These are phyloP conservation scores for Eunapius fragilis DNA, from an alignment of 37 sponge, comb jelly and placozoan genomes.

Conservation along the genomic window DNA sequence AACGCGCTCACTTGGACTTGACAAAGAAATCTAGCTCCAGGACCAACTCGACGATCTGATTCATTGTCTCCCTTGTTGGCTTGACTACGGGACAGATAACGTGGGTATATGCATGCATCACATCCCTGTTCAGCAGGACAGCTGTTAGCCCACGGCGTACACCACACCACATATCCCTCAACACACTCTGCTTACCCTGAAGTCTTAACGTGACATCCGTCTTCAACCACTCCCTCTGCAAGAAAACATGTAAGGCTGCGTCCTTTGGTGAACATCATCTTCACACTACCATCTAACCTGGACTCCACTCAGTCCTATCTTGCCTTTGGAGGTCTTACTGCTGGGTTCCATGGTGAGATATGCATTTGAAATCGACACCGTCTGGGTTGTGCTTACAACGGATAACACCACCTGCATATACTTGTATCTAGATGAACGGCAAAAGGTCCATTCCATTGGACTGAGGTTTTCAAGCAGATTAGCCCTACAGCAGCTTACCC, in stretches of 20 bases:
- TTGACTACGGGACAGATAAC: constrained; percentile 2
- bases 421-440: background rate
- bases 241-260: background rate
- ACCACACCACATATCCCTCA: background rate
- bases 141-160: no score
- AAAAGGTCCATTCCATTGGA: no score
- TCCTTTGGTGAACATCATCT: background rate
- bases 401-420: background rate
- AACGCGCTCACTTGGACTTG: constrained; percentile 51
- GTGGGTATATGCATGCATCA: no score
- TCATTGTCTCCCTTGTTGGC: background rate
- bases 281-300: constrained; percentile 23
- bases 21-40: constrained; percentile 42
- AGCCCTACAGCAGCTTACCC: no score
- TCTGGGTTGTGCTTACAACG: no score
- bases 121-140: no score
- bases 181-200: background rate
- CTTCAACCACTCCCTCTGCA: constrained; percentile 58
- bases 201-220: background rate
- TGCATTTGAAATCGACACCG: no score
- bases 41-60: constrained; percentile 12
- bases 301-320: constrained; percentile 36
- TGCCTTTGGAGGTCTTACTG: background rate
- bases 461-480: no score
- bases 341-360: background rate